These are phyloP conservation scores for Oriolus oriolus DNA, from an alignment of 2,113 vertebrate genomes.

Conservation along the genomic window DNA sequence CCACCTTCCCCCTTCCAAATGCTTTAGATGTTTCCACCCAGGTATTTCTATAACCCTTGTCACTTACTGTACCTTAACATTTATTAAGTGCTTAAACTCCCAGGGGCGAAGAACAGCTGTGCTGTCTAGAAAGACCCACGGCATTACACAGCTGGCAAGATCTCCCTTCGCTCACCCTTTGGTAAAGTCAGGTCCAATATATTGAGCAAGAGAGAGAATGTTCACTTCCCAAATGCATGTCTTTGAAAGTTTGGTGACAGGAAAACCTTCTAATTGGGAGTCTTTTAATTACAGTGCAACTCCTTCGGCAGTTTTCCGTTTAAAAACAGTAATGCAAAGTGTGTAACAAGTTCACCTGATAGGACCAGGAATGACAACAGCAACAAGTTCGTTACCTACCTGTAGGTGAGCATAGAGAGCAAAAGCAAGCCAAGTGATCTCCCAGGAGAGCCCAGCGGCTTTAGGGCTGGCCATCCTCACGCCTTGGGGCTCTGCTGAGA, in stretches of 20 bases:
- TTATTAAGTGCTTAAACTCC: background rate
- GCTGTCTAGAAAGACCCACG: background rate
- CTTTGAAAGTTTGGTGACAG: background rate
- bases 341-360: background rate
- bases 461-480: slow-evolving; percentile 43
- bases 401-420: slow-evolving; percentile 50
- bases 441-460: slow-evolving; percentile 37
- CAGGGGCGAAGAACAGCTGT: background rate
- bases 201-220: background rate
- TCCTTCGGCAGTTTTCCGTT: background rate
- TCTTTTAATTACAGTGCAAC: background rate
- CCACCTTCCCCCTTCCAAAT: background rate
- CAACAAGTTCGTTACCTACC: slow-evolving; percentile 59
- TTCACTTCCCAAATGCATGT: background rate
- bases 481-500: slow-evolving; percentile 19
- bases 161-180: background rate
- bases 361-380: background rate
- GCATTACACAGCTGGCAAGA: background rate
- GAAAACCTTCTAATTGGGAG: background rate
- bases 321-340: background rate
- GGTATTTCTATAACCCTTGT: background rate
- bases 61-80: background rate
- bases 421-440: slow-evolving; percentile 58
- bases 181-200: background rate
- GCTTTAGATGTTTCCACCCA: background rate